Evolutionary conservation across 2,113 vertebrate genomes (phyloP).

Genomic region (Thryonomys swinderianus): DNA sequence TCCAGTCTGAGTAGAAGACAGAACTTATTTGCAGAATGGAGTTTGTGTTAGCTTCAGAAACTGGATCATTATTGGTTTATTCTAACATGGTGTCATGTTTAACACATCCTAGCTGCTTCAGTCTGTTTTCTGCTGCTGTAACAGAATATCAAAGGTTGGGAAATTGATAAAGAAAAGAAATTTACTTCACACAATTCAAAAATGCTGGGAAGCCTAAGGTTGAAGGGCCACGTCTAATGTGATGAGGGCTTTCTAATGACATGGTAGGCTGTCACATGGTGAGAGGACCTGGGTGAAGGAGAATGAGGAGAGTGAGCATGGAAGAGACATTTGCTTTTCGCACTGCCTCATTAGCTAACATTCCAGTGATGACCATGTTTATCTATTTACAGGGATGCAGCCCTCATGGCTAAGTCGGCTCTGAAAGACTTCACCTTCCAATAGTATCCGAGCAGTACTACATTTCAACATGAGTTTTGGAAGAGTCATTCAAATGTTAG

Average conservation of each 20-base stretch:
- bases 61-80: not conserved
- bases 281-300: too few relatives aligned
- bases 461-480: not conserved
- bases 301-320: accelerated
- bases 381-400: not conserved
- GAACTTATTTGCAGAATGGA: not conserved
- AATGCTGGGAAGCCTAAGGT: not conserved
- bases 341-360: too few relatives aligned
- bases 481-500: not conserved
- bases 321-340: not conserved
- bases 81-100: not conserved
- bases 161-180: not conserved
- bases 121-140: not conserved
- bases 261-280: not conserved
- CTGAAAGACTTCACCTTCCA: too few relatives aligned
- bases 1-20: not conserved
- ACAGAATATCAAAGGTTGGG: not conserved
- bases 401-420: too few relatives aligned
- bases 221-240: not conserved
- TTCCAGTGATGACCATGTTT: too few relatives aligned
- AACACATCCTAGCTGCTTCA: not conserved
- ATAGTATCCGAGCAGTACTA: not conserved
- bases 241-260: not conserved
- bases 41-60: not conserved
- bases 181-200: not conserved